These are phyloP conservation scores for Chunga burmeisteri DNA, from an alignment of 2,113 vertebrate species.

Conservation along the genomic window DNA sequence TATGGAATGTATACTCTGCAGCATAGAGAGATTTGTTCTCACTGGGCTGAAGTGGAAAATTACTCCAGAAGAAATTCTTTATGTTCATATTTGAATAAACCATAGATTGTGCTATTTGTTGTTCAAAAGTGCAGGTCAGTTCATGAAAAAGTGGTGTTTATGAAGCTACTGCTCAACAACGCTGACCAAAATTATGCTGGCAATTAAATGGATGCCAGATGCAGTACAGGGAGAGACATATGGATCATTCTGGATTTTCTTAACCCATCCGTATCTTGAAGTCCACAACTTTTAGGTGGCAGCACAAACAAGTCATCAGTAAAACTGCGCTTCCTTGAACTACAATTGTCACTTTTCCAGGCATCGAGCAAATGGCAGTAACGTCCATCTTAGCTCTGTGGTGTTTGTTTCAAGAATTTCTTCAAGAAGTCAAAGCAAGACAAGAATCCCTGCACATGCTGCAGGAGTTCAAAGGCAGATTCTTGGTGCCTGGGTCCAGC, in stretches of 20 bases:
- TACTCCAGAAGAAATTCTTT: constrained; percentile 37
- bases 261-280: background rate
- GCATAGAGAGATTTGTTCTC: constrained; percentile 40
- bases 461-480: background rate
- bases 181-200: background rate
- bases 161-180: background rate
- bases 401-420: background rate
- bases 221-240: background rate
- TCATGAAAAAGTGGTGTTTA: background rate
- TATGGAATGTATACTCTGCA: constrained; percentile 70
- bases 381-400: background rate
- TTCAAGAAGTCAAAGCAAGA: background rate
- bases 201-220: background rate
- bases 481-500: background rate
- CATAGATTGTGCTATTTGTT: constrained; percentile 29
- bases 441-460: background rate
- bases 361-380: background rate
- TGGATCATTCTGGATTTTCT: background rate
- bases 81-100: constrained; percentile 7
- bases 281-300: background rate
- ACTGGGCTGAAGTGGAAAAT: constrained; percentile 38
- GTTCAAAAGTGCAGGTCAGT: constrained; percentile 72
- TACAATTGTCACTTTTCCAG: background rate
- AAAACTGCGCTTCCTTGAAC: background rate
- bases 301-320: background rate